Evolutionary conservation across 1,140 invertebrate species (phyloP).

Genomic region (Atta texana): DNA sequence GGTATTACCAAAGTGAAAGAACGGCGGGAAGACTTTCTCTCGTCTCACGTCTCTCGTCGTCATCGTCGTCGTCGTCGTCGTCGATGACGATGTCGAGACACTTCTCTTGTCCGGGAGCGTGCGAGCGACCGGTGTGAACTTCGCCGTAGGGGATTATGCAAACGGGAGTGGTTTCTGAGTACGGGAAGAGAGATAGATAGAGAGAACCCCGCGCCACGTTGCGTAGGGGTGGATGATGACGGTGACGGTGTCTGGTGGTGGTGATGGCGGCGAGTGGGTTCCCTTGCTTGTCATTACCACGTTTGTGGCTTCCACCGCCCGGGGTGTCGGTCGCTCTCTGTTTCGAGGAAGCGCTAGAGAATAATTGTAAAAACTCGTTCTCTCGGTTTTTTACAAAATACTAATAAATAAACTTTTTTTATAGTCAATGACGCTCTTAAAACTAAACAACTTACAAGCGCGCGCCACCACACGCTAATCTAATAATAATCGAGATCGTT

Average conservation of each 20-base stretch:
- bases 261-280: slow-evolving; percentile 53
- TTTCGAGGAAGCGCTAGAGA: slow-evolving; percentile 32
- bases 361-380: slow-evolving; percentile 24
- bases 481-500: slow-evolving; percentile 37
- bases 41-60: slow-evolving; percentile 22
- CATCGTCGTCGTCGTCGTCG: slow-evolving; percentile 24
- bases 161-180: slow-evolving; percentile 71
- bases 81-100: slow-evolving; percentile 59
- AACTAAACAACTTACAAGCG: slow-evolving; percentile 14
- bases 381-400: slow-evolving; percentile 4
- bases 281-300: slow-evolving; percentile 77
- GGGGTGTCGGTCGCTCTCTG: slow-evolving; percentile 52
- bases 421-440: slow-evolving; percentile 24
- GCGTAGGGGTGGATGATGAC: slow-evolving; percentile 49
- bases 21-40: slow-evolving; percentile 54
- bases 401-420: not conserved
- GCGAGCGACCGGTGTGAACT: slow-evolving; percentile 77
- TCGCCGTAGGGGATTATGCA: slow-evolving; percentile 78
- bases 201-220: slow-evolving; percentile 39
- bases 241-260: slow-evolving; percentile 38
- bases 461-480: not conserved
- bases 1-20: slow-evolving; percentile 63
- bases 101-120: slow-evolving; percentile 68
- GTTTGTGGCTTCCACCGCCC: slow-evolving; percentile 71
- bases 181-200: slow-evolving; percentile 54